Conservation (phyloP, 2,888 invertebrate species). For the Tenthredo scrophulariae region DNA sequence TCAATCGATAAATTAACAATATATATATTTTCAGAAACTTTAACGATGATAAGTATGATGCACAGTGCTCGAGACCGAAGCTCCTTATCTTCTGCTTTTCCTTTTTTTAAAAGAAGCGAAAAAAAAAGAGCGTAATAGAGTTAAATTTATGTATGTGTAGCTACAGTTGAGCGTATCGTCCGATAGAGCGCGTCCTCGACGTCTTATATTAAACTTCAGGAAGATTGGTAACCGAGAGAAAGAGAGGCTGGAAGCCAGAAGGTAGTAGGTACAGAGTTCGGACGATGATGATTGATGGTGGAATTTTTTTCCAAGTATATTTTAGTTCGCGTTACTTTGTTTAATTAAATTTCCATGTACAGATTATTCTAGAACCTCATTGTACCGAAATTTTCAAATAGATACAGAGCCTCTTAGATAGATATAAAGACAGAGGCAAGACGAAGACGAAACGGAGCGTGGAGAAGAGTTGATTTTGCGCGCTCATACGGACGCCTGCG, state of each 20-base stretch:
- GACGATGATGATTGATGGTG: background rate
- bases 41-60: no score
- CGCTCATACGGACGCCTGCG: background rate
- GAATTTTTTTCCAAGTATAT: background rate
- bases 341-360: background rate
- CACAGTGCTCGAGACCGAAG: no score
- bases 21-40: no score
- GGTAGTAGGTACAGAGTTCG: no score
- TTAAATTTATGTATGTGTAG: background rate
- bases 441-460: background rate
- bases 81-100: background rate
- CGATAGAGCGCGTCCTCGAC: background rate
- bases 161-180: background rate
- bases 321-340: background rate
- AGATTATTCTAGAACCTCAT: no score
- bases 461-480: conserved; percentile 11
- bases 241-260: no score
- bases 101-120: background rate
- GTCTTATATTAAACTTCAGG: background rate
- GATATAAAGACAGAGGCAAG: background rate
- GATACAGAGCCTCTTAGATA: background rate
- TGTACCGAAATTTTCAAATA: background rate
- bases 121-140: background rate
- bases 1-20: no score
- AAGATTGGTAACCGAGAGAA: background rate